Percentiles rank a stretch among this genome's conserved stretches.
Conservation (phyloP, 1,140 invertebrate genomes). For the Drosophila serrata region DNA sequence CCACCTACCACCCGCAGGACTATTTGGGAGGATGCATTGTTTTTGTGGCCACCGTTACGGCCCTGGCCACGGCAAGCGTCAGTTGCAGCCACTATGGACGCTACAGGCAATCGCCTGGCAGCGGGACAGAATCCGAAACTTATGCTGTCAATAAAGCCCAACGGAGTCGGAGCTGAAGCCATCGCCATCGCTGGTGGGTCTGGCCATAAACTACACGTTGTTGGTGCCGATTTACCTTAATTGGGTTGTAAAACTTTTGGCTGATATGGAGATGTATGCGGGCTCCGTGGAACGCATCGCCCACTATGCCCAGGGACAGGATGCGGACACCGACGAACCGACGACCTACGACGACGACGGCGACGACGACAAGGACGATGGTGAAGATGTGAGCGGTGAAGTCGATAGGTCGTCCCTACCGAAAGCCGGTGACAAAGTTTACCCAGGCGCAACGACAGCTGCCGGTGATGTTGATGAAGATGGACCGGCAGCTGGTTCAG, state of each 20-base stretch:
- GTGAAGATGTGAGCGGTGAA: slow-evolving; percentile 62
- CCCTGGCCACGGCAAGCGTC: slow-evolving; percentile 87
- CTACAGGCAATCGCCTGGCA: slow-evolving; percentile 23
- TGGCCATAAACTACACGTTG: slow-evolving; percentile 93
- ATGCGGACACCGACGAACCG: slow-evolving; percentile 6
- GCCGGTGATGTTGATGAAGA: slow-evolving; percentile 73
- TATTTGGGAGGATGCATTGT: slow-evolving; percentile 92
- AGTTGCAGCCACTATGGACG: slow-evolving; percentile 66
- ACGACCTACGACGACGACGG: slow-evolving; percentile 3
- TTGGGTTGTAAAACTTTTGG: slow-evolving; percentile 92
- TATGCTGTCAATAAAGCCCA: slow-evolving; percentile 72
- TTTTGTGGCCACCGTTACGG: slow-evolving; percentile 89
- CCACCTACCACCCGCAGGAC: slow-evolving; percentile 88
- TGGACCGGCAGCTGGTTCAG: slow-evolving; percentile 10
- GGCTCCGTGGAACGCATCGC: slow-evolving; percentile 91
- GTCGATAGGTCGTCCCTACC: slow-evolving; percentile 72
- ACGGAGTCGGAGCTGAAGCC: slow-evolving; percentile 81
- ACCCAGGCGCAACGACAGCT: slow-evolving; percentile 78
- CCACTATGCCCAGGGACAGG: slow-evolving; percentile 86
- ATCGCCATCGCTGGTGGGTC: slow-evolving; percentile 88
- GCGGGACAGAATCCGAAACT: slow-evolving; percentile 52
- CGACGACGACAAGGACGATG: slow-evolving; percentile 17
- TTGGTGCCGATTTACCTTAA: slow-evolving; percentile 93
- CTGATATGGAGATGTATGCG: slow-evolving; percentile 93
- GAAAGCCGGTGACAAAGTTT: slow-evolving; percentile 72